Base-by-base conservation (phyloP, 2,888 invertebrate species). In the Callyntrura guangdongensis region DNA sequence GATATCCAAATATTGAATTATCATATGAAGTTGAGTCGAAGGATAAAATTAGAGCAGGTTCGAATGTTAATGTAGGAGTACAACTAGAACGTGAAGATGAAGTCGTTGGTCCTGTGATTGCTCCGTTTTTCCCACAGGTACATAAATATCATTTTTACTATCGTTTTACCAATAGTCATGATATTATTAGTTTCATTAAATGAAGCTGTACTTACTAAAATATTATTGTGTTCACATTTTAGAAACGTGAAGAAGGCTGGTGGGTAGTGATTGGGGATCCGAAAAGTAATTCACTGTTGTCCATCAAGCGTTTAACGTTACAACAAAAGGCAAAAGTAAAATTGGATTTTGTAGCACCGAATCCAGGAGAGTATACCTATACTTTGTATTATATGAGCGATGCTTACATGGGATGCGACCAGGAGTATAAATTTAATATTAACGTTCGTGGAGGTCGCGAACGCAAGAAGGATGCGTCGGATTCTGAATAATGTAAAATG, bases 231-330 rank as follows among this genome's bases (percentile, higher is more conserved):
- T 20, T 85, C 84, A 53, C 69, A n/a, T 91, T 91, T 93, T 94
- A 96, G 95, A 95, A 96, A 95, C 95, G 96, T 92, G 96, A 96
- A 93, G 96, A 96, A 94, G 96, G 96, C 83, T 96, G 96, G 96
- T 99, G 99, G 99, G 98, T 99, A 59, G 99, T 99, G 11, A 98
- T 99, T 93, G 99, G 99, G 0, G 99, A 99, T 95, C 98, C 99
- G 0, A 98, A 98, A 95, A 96, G 96, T 47, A 99, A 99, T 96
- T 98, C 98, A 0, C 95, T 99, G 69, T 96, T 99, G 8, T 99
- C 99, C 11, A 99, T 99, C 95, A 99, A 99, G 95, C 96, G 99
- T 56, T 96, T 99, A 36, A 98, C 99, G 0, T 96, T 99, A 14
- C 99, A 98, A 92, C 98, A 99, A 94, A 98, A 97, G 94, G 99